These are phyloP conservation scores for Ascaphus truei DNA, from an alignment of 2,113 vertebrate species.

Conservation along the genomic window DNA sequence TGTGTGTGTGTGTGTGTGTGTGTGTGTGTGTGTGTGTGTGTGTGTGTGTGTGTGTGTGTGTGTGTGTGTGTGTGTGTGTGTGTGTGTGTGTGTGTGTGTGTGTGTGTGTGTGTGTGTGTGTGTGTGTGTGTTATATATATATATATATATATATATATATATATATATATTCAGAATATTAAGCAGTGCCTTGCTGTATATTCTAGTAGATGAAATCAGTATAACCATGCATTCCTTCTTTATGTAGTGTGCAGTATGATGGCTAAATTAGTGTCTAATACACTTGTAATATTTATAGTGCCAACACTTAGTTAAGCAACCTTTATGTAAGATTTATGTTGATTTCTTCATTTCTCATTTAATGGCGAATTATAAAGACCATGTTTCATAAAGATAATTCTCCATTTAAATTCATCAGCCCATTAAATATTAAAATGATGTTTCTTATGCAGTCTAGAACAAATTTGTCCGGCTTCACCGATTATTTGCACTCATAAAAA, in stretches of 20 bases:
- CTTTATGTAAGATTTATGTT: conserved; percentile 66
- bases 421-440: conserved; percentile 74
- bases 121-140: too few species aligned
- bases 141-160: too few species aligned
- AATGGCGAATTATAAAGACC: conserved; percentile 64
- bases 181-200: neutral
- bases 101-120: too few species aligned
- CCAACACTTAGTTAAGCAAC: conserved; percentile 64
- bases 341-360: conserved; percentile 66
- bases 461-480: conserved; percentile 73
- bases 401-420: conserved; percentile 71
- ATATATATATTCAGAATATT: neutral
- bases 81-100: too few species aligned
- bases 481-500: conserved; percentile 73
- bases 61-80: too few species aligned
- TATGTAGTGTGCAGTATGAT: conserved; percentile 41
- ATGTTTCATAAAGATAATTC: conserved; percentile 73
- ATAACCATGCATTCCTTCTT: conserved; percentile 39
- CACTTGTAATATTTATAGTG: conserved; percentile 66
- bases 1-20: too few species aligned
- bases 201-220: conserved; percentile 29
- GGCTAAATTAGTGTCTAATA: conserved; percentile 55
- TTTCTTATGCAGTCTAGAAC: conserved; percentile 67
- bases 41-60: too few species aligned
- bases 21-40: too few species aligned